These are phyloP conservation scores for Phataginus tetradactyla DNA, from an alignment of 2,797 vertebrate species.

Conservation along the genomic window DNA sequence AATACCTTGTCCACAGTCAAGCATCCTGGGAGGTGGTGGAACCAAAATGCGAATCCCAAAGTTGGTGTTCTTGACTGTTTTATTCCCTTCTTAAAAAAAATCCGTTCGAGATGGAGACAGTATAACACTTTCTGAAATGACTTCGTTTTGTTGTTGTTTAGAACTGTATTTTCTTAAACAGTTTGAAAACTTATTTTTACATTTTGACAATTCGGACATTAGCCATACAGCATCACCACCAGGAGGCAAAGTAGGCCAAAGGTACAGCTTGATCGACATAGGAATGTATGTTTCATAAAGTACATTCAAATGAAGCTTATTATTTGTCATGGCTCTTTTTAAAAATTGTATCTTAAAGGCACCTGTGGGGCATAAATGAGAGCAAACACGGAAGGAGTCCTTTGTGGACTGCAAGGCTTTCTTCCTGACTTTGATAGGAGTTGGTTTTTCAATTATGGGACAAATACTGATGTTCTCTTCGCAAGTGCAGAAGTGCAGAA, in stretches of 20 bases:
- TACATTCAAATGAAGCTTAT: not conserved
- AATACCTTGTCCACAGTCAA: not conserved
- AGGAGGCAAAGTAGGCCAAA: not conserved
- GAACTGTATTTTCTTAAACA: not conserved
- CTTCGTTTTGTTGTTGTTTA: not conserved
- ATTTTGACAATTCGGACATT: not conserved
- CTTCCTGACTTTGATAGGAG: not conserved
- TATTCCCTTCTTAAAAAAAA: not conserved
- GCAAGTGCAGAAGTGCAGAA: not conserved
- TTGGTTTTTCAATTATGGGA: not conserved
- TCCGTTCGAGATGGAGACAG: not conserved
- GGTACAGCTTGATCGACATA: not conserved
- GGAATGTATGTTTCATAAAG: not conserved
- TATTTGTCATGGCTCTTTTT: not conserved
- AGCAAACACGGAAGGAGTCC: not conserved
- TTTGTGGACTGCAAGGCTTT: not conserved
- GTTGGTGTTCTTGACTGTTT: not conserved
- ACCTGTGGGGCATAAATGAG: not conserved
- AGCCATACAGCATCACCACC: not conserved
- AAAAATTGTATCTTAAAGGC: not conserved
- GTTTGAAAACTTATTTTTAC: constrained; percentile 1
- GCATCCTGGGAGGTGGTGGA: not conserved
- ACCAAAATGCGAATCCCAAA: not conserved
- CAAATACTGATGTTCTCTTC: not conserved
- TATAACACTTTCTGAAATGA: not conserved